Conservation (phyloP, 2,113 vertebrate species). For the Cochlearius cochlearius region DNA sequence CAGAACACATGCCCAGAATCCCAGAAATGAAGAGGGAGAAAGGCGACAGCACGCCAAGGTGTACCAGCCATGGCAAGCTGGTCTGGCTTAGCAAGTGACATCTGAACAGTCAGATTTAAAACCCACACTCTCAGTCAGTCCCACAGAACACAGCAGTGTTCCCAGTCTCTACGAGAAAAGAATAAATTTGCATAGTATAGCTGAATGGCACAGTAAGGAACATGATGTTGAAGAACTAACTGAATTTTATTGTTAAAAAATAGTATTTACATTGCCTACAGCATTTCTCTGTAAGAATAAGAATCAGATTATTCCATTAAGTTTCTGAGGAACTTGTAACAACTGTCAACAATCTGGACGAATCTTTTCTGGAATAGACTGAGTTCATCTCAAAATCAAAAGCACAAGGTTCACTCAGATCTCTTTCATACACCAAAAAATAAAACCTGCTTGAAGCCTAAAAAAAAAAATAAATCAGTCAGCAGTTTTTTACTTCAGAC, state of each 20-base stretch:
- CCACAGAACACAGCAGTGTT: neutral
- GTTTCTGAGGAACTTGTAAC: neutral
- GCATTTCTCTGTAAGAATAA: neutral
- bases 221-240: neutral
- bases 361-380: neutral
- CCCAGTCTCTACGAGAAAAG: neutral
- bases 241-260: neutral
- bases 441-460: neutral
- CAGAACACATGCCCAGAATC: neutral
- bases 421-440: neutral
- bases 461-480: neutral
- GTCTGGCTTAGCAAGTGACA: neutral
- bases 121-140: neutral
- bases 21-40: neutral
- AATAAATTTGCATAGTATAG: neutral
- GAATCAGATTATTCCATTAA: neutral
- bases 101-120: neutral
- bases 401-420: neutral
- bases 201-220: neutral
- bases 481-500: neutral
- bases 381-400: neutral
- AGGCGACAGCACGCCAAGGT: neutral
- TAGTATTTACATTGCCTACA: neutral
- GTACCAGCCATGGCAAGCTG: neutral
- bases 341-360: neutral